Evolutionary conservation across 2,888 invertebrate species (phyloP).

Genomic region (Ochropleura plecta): DNA sequence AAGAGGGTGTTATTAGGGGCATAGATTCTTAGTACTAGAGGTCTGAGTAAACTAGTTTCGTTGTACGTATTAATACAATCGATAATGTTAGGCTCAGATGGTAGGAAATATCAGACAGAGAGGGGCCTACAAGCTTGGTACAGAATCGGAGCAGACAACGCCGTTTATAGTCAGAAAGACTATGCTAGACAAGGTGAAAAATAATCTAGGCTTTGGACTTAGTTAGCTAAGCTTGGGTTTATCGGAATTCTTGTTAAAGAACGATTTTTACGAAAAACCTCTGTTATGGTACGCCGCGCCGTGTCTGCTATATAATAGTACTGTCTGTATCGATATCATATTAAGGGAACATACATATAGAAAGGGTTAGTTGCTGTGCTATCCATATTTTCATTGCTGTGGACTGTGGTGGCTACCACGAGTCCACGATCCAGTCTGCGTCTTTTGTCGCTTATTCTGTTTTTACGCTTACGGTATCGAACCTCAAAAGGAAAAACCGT

Average conservation of each 20-base stretch:
- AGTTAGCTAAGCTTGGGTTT: background rate
- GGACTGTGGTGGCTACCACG: no score
- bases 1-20: conserved; percentile 64
- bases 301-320: conserved; percentile 35
- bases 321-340: conserved; percentile 26
- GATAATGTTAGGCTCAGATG: conserved; percentile 87
- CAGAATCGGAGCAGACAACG: conserved; percentile 73
- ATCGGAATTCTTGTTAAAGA: background rate
- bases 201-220: conserved; percentile 1
- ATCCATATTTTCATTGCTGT: no score
- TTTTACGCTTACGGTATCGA: no score
- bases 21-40: conserved; percentile 73
- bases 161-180: conserved; percentile 38
- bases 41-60: conserved; percentile 71
- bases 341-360: background rate
- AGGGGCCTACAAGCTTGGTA: conserved; percentile 78
- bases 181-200: conserved; percentile 43
- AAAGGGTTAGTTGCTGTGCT: background rate
- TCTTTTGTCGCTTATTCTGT: no score
- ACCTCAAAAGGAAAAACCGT: no score
- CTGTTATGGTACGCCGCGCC: conserved; percentile 4
- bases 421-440: no score
- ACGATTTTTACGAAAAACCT: conserved; percentile 8
- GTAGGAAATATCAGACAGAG: conserved; percentile 87
- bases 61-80: conserved; percentile 86